phyloP scores from a whole-genome alignment of 2,797 vertebrate species.

The Poecilia gillii region DNA sequence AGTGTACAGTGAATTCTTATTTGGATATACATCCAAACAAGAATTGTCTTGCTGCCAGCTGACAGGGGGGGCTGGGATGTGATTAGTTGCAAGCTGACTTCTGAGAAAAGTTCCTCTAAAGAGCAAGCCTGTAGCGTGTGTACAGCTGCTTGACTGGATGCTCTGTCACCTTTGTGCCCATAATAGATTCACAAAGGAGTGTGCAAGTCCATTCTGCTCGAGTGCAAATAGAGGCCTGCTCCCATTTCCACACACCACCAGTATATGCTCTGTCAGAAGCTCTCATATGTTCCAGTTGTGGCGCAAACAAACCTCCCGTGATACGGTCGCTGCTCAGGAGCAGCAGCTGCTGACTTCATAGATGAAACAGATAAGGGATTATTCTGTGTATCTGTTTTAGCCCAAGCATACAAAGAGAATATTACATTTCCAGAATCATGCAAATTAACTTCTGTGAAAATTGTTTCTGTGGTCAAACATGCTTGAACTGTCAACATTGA shows the following conservation, averaged over 20 bases:
- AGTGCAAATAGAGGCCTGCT: constrained; percentile 65
- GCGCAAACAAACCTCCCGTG: constrained; percentile 8
- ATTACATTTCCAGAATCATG: neutral
- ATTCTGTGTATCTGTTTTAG: neutral
- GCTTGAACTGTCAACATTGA: neutral
- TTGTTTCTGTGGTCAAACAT: neutral
- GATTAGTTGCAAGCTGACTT: neutral
- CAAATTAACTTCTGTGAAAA: neutral
- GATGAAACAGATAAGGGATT: neutral
- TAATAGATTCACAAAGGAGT: constrained; percentile 47
- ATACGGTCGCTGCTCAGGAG: constrained; percentile 1
- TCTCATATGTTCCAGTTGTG: constrained; percentile 16
- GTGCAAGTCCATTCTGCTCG: constrained; percentile 42
- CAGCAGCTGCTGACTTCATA: neutral
- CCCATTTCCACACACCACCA: constrained; percentile 30
- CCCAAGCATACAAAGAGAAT: neutral
- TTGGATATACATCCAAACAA: too few species aligned
- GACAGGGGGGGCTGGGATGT: too few species aligned
- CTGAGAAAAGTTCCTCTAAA: constrained; percentile 17
- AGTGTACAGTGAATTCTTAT: too few species aligned
- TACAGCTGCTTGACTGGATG: constrained; percentile 51
- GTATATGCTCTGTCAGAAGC: constrained; percentile 54
- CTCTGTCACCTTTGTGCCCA: constrained; percentile 13
- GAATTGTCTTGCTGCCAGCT: too few species aligned
- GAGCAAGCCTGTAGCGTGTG: constrained; percentile 29